These are phyloP conservation scores for Ivindomyrus marchei DNA, from an alignment of 2,113 vertebrate species.

Conservation along the genomic window DNA sequence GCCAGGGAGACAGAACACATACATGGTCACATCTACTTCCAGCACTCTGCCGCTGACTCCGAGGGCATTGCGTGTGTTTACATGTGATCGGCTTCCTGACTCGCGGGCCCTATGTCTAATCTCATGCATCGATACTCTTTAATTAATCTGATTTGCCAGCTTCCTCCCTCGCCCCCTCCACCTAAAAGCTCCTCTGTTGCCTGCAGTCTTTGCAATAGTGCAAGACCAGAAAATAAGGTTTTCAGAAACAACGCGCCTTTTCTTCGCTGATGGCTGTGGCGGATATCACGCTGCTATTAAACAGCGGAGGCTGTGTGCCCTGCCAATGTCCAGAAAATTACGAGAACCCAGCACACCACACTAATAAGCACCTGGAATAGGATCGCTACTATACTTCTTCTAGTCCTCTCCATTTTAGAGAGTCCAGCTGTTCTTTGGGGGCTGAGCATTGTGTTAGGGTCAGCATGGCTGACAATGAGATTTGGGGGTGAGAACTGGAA, in stretches of 20 bases:
- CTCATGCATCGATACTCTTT: conserved; percentile 66
- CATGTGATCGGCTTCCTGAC: conserved; percentile 54
- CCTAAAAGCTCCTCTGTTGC: background rate
- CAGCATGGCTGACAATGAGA: background rate
- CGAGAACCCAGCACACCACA: background rate
- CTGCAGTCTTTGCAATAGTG: background rate
- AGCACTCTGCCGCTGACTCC: background rate
- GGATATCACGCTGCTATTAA: background rate
- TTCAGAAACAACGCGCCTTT: background rate
- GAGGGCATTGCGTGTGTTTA: background rate
- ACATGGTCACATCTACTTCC: conserved; percentile 15
- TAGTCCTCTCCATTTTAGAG: background rate
- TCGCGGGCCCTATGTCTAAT: conserved; percentile 55
- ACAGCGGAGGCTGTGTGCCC: background rate
- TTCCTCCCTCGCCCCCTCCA: conserved; percentile 35
- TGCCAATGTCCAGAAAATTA: background rate
- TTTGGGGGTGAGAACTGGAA: background rate
- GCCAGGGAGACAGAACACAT: conserved; percentile 22
- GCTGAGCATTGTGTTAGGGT: background rate
- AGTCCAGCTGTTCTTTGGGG: background rate
- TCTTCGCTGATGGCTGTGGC: background rate
- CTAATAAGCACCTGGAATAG: background rate
- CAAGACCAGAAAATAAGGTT: background rate
- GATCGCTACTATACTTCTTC: background rate
- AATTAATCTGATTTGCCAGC: conserved; percentile 65